Percentiles rank a stretch among this genome's conserved stretches.
phyloP scores from a whole-genome alignment of 1,140 invertebrate genomes.

The Scylla paramamosain region DNA sequence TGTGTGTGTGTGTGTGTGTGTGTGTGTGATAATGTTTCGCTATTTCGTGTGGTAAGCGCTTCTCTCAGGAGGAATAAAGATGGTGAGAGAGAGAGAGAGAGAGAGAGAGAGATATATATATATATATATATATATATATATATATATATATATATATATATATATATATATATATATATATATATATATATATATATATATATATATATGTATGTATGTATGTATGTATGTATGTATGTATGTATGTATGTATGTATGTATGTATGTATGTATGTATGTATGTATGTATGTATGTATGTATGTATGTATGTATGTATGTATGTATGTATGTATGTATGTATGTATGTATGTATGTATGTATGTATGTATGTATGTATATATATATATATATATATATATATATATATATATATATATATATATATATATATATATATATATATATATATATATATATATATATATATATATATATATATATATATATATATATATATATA shows the following conservation, averaged over 20 bases:
- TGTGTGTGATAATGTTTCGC: too few relatives aligned
- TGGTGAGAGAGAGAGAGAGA: too few relatives aligned
- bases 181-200: constrained; percentile 48
- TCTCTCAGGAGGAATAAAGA: too few relatives aligned
- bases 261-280: background rate
- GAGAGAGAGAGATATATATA: too few relatives aligned
- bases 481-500: constrained; percentile 29
- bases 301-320: constrained; percentile 16
- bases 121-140: too few relatives aligned
- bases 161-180: too few relatives aligned
- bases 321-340: constrained; percentile 55
- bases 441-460: constrained; percentile 56
- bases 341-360: constrained; percentile 30
- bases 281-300: background rate
- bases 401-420: background rate
- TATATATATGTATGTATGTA: constrained; percentile 50
- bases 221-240: background rate
- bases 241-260: background rate
- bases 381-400: constrained; percentile 25
- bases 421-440: constrained; percentile 13
- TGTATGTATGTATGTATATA: constrained; percentile 31
- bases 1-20: constrained; percentile 52
- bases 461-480: constrained; percentile 32
- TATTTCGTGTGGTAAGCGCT: too few relatives aligned
- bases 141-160: too few relatives aligned